Conservation (phyloP, 2,797 vertebrate species). For the Agapornis canus region DNA sequence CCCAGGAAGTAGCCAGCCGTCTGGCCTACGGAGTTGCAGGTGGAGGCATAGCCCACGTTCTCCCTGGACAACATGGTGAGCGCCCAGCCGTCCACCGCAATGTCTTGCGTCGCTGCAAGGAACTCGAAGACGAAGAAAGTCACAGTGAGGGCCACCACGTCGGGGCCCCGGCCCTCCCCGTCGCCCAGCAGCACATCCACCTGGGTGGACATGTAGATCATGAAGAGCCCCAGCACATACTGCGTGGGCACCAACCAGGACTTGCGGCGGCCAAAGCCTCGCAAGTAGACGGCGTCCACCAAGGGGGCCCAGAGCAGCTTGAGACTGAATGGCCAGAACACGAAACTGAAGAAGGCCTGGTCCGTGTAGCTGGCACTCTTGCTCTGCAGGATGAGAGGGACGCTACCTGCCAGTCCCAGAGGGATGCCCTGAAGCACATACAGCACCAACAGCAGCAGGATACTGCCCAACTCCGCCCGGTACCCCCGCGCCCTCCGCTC, state of each 20-base stretch:
- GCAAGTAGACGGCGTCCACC: slow-evolving; percentile 92
- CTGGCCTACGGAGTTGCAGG: slow-evolving; percentile 98
- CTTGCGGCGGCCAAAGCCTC: slow-evolving; percentile 92
- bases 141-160: slow-evolving; percentile 86
- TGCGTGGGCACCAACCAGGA: slow-evolving; percentile 99
- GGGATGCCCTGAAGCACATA: slow-evolving; percentile 98
- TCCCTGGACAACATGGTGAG: slow-evolving; percentile 96
- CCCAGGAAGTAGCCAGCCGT: slow-evolving; percentile 97
- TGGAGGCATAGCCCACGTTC: slow-evolving; percentile 97
- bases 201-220: slow-evolving; percentile 88
- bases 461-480: slow-evolving; percentile 85
- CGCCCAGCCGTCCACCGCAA: slow-evolving; percentile 98
- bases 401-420: slow-evolving; percentile 93
- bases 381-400: slow-evolving; percentile 94
- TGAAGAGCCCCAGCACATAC: slow-evolving; percentile 92
- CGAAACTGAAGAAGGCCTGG: slow-evolving; percentile 97
- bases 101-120: slow-evolving; percentile 96
- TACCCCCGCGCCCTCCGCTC: slow-evolving; percentile 57
- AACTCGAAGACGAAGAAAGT: slow-evolving; percentile 97
- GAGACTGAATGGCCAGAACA: slow-evolving; percentile 98
- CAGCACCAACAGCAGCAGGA: slow-evolving; percentile 90
- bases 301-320: slow-evolving; percentile 96
- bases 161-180: slow-evolving; percentile 74
- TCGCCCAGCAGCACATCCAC: slow-evolving; percentile 88
- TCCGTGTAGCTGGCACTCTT: slow-evolving; percentile 93